Conservation (phyloP, 2,797 vertebrate genomes). For the Sebastes dallii region DNA sequence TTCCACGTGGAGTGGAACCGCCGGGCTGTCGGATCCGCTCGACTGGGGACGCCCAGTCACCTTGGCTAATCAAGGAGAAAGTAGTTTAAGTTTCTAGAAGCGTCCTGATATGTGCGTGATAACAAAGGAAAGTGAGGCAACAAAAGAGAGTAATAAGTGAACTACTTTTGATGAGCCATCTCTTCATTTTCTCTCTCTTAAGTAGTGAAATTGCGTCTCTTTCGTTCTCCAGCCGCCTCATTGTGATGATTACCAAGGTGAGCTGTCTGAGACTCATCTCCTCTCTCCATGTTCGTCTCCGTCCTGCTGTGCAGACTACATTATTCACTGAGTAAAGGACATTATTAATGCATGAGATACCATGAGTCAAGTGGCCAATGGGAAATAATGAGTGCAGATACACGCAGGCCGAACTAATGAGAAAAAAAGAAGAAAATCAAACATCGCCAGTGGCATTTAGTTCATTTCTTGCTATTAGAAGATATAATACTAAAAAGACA, state of each 20-base stretch:
- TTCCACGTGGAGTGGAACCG: constrained; percentile 29
- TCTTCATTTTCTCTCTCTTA: constrained; percentile 28
- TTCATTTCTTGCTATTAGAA: background rate
- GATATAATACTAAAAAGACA: background rate
- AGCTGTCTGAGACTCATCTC: constrained; percentile 41
- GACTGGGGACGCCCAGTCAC: constrained; percentile 51
- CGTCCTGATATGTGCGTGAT: background rate
- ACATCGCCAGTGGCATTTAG: background rate
- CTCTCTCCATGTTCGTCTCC: constrained; percentile 6
- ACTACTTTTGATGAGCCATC: constrained; percentile 21
- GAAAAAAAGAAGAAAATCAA: constrained; percentile 17
- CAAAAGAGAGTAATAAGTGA: constrained; percentile 1
- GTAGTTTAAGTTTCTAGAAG: constrained; percentile 3
- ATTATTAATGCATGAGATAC: constrained; percentile 68
- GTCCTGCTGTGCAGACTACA: constrained; percentile 38
- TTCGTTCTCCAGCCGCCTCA: constrained; percentile 6
- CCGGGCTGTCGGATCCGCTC: constrained; percentile 33
- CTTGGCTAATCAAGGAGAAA: constrained; percentile 51
- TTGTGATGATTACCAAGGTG: constrained; percentile 45
- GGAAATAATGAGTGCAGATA: constrained; percentile 50
- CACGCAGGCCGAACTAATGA: constrained; percentile 13
- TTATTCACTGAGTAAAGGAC: constrained; percentile 55
- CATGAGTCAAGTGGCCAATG: constrained; percentile 48
- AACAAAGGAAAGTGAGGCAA: constrained; percentile 8
- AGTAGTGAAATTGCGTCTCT: constrained; percentile 31